phyloP scores from a whole-genome alignment of 2,888 invertebrate genomes.

The Thymelicus acteon region DNA sequence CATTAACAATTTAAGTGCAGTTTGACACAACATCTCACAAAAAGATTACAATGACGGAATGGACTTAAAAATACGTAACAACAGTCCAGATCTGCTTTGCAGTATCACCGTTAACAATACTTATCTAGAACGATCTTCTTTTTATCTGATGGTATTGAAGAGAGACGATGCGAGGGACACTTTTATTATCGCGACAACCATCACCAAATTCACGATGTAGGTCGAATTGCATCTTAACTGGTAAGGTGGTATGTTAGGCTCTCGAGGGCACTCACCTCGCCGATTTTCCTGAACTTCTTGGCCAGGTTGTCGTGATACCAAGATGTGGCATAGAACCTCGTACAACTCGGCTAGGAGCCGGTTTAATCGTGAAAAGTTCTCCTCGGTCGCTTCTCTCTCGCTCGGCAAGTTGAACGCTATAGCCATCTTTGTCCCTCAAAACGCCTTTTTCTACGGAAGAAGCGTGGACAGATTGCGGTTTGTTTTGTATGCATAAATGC shows the following conservation, averaged over 20 bases:
- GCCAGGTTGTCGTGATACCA: constrained; percentile 81
- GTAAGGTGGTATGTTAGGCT: constrained; percentile 81
- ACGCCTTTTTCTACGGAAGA: constrained; percentile 75
- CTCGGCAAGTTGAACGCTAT: constrained; percentile 85
- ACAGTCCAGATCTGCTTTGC: constrained; percentile 81
- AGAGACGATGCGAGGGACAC: constrained; percentile 80
- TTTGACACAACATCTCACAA: constrained; percentile 81
- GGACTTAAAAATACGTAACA: constrained; percentile 83
- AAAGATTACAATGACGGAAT: constrained; percentile 61
- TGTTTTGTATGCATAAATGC: constrained; percentile 80
- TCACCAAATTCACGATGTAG: constrained; percentile 83
- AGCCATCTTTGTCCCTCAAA: constrained; percentile 80
- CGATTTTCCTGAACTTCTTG: constrained; percentile 76
- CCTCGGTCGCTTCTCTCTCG: constrained; percentile 83
- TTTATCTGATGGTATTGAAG: constrained; percentile 84
- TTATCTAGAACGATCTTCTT: constrained; percentile 71
- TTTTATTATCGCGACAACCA: constrained; percentile 82
- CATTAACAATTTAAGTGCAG: constrained; percentile 83
- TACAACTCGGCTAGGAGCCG: constrained; percentile 83
- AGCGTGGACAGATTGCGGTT: constrained; percentile 74
- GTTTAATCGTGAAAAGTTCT: constrained; percentile 84
- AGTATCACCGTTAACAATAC: constrained; percentile 82
- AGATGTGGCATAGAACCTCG: constrained; percentile 83
- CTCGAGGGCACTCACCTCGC: constrained; percentile 83
- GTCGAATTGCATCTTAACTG: constrained; percentile 85